Evolutionary conservation across 2,888 invertebrate genomes (phyloP), one percentile per base, ranked within the genome.

Genomic region (Theretra japonica): DNA sequence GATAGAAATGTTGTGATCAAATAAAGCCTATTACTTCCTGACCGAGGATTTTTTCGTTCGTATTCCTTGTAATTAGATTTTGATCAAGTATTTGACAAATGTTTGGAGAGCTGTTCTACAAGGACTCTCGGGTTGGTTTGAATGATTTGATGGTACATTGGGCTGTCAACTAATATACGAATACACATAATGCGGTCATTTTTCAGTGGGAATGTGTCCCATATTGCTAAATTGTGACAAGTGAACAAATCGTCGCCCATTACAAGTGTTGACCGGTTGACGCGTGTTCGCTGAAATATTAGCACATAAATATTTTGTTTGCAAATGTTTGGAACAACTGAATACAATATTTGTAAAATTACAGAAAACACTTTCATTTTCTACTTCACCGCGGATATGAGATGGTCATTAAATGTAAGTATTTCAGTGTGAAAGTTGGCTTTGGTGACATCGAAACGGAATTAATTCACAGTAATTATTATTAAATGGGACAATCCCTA

Each of bases 171-270:
- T 65, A 48, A 65, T 65, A n/a, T 53, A 65, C 23, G 23, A 17
- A 65, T 65, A 65, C 15, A 48, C 23, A 65, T 65, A 48, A 65
- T 65, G 23, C 15, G 65, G 65, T 48, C 48, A 65, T 65, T 65
- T 65, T 65, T 65, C 65, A 48, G 41, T 48, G 41, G 1, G 23
- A 23, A 65, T 65, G 65, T 65, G 33, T 25, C 41, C 41, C 65
- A 65, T 65, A 65, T 48, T 41, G 65, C 65, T 65, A 65, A 65
- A 65, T 65, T 48, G 65, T 65, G 65, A 48, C 65, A 65, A 41
- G 41, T 23, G 15, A 23, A 65, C 48, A 48, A 65, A 65, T 65
- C 41, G 65, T 15, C 48, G 41, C 17, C 65, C 65, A 65, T 65
- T 65, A 65, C 48, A 65, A 23, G 48, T 48, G 65, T 41, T 41